A percentile compares a stretch with the other conserved stretches of the same genome.
phyloP scores from a whole-genome alignment of 2,797 vertebrate species.

The Enteromius thamalakanensis region DNA sequence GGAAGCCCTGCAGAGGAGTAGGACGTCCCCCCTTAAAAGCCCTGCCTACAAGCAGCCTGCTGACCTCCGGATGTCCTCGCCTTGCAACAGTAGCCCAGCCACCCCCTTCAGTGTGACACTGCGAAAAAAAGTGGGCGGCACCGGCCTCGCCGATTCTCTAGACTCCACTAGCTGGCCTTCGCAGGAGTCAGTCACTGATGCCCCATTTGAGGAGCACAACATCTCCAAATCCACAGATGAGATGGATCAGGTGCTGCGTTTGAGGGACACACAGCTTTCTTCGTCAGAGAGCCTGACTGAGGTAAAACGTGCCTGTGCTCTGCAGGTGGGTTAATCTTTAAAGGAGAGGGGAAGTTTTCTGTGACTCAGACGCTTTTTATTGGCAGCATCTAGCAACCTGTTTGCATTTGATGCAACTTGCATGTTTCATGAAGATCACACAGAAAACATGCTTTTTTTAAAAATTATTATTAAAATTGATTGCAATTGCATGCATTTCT shows the following conservation, averaged over 20 bases:
- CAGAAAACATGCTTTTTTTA: background rate
- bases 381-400: background rate
- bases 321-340: conserved; percentile 10
- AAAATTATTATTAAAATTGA: background rate
- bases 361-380: background rate
- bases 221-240: conserved; percentile 39
- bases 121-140: conserved; percentile 37
- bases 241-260: conserved; percentile 59
- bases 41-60: conserved; percentile 6
- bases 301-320: conserved; percentile 11
- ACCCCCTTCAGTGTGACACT: conserved; percentile 35
- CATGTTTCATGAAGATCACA: background rate
- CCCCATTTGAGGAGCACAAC: conserved; percentile 49
- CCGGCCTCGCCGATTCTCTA: conserved; percentile 45
- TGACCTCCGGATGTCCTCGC: background rate
- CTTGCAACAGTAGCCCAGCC: conserved; percentile 60
- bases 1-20: conserved; percentile 59
- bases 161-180: conserved; percentile 63
- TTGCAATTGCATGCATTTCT: background rate
- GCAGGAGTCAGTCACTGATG: conserved; percentile 59
- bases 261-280: conserved; percentile 57
- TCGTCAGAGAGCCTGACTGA: conserved; percentile 35
- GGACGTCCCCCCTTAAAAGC: background rate
- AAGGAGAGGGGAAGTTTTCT: background rate
- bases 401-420: conserved; percentile 1